These are phyloP conservation scores for Bubo scandiacus DNA, from an alignment of 2,113 vertebrate species.

Conservation along the genomic window DNA sequence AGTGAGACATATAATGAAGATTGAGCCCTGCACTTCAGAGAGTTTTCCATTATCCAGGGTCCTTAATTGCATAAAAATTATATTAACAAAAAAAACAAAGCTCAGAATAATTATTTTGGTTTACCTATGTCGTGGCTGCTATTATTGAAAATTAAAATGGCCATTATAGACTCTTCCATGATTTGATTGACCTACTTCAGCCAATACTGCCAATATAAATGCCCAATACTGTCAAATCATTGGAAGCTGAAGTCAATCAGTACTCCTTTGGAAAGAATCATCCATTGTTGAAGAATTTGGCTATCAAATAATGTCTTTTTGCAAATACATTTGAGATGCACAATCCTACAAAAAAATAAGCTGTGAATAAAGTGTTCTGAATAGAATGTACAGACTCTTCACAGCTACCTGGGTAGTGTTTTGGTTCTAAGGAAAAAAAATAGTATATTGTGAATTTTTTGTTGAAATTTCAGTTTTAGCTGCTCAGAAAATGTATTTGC, in stretches of 20 bases:
- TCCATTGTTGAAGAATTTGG: neutral
- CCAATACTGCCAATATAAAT: neutral
- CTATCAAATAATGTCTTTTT: neutral
- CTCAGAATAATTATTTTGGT: neutral
- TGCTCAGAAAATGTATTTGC: neutral
- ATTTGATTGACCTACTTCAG: neutral
- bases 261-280: neutral
- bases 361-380: neutral
- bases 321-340: neutral
- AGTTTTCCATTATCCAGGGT: neutral
- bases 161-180: neutral
- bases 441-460: neutral
- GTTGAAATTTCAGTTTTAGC: neutral
- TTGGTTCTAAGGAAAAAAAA: neutral
- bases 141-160: neutral
- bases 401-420: neutral
- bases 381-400: neutral
- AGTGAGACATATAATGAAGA: neutral
- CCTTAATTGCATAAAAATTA: neutral
- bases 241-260: neutral
- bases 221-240: neutral
- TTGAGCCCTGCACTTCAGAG: neutral
- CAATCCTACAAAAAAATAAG: neutral
- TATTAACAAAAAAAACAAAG: neutral
- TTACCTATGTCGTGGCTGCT: neutral